These are phyloP conservation scores for Mormyrus iriodes DNA, from an alignment of 2,113 vertebrate species.

Conservation along the genomic window DNA sequence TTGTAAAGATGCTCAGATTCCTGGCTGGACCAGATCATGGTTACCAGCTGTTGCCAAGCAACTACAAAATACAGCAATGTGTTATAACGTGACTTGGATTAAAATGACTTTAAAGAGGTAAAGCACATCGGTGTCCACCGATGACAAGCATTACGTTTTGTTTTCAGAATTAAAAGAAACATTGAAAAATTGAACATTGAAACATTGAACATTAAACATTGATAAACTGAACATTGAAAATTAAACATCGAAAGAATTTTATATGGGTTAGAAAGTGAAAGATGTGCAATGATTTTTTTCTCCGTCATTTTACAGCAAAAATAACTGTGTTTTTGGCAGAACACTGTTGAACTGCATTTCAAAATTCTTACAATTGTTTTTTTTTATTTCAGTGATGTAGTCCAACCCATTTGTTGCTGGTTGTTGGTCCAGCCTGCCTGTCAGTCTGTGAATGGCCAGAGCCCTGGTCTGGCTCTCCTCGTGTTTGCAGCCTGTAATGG, in stretches of 20 bases:
- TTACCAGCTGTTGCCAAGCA: conserved; percentile 66
- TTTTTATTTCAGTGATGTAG: neutral
- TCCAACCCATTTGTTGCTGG: no score
- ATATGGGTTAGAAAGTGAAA: neutral
- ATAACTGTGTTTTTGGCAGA: neutral
- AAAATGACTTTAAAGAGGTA: conserved; percentile 29
- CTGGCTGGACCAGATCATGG: conserved; percentile 48
- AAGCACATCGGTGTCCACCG: neutral
- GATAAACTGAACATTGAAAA: neutral
- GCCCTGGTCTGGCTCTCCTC: no score
- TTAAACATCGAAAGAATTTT: neutral
- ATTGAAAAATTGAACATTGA: neutral
- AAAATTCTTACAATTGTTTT: neutral
- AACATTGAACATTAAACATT: neutral
- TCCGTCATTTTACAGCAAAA: neutral
- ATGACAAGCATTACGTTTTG: neutral
- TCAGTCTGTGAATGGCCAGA: no score
- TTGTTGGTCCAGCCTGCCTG: no score
- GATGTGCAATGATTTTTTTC: neutral
- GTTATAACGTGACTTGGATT: conserved; percentile 42
- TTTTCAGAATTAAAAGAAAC: neutral
- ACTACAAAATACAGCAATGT: conserved; percentile 51
- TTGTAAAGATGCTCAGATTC: conserved; percentile 36
- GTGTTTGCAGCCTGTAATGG: no score
- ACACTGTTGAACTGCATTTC: neutral